Conservation (phyloP, 2,888 invertebrate species). For the Neria commutata region DNA sequence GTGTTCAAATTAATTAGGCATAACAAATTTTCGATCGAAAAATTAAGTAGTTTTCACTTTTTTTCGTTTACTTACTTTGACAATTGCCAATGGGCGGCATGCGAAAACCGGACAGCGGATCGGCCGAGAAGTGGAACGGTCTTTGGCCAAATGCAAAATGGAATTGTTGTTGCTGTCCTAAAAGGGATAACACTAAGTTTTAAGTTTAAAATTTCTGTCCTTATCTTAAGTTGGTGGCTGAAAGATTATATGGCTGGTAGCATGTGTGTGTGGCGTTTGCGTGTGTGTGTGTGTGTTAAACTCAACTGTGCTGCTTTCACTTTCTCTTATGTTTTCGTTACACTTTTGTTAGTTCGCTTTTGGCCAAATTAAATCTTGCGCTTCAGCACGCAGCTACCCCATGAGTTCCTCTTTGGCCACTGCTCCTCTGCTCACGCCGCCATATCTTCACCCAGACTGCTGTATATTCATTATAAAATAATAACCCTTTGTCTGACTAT, state of each 20-base stretch:
- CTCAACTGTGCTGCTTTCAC: too few species aligned
- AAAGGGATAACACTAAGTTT: constrained; percentile 82
- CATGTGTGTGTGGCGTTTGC: constrained; percentile 10
- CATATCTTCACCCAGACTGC: too few species aligned
- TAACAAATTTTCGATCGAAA: too few species aligned
- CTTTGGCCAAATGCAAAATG: constrained; percentile 90
- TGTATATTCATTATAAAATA: constrained; percentile 56
- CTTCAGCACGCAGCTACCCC: background rate
- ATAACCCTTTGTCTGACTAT: constrained; percentile 50
- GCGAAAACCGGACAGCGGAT: constrained; percentile 84
- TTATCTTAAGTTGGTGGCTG: constrained; percentile 42
- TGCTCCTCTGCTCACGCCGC: constrained; percentile 38
- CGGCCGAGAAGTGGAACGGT: constrained; percentile 86
- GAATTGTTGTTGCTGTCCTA: constrained; percentile 96
- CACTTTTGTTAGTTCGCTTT: too few species aligned
- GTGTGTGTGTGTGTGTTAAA: constrained; percentile 7
- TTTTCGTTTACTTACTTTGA: constrained; percentile 76
- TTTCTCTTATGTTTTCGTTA: too few species aligned
- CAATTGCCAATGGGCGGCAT: constrained; percentile 90
- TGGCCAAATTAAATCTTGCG: too few species aligned
- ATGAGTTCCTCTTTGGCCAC: constrained; percentile 16
- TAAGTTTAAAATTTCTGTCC: constrained; percentile 62
- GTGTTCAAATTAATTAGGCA: too few species aligned
- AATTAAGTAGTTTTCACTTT: background rate
- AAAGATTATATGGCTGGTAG: too few species aligned